Percentiles rank a stretch among this genome's conserved stretches.
These are phyloP conservation scores for Parelbella ahira DNA, from an alignment of 2,888 invertebrate genomes.

Conservation along the genomic window DNA sequence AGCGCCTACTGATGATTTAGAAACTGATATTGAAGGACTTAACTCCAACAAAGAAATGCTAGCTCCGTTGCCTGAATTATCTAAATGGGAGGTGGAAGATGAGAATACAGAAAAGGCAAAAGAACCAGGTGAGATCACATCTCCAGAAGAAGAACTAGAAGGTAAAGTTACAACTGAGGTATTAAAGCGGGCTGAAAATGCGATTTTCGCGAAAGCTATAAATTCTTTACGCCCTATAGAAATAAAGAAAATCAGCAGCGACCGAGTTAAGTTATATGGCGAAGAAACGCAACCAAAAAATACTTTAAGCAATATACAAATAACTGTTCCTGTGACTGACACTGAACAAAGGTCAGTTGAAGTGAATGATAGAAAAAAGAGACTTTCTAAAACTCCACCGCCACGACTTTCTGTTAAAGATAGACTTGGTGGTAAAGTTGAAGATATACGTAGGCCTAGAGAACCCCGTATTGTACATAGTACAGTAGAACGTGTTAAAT, in stretches of 20 bases:
- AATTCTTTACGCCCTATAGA: conserved; percentile 89
- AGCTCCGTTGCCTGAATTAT: conserved; percentile 88
- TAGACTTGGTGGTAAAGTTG: conserved; percentile 88
- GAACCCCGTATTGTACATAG: conserved; percentile 79
- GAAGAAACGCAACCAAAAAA: conserved; percentile 65
- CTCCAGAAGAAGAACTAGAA: conserved; percentile 75
- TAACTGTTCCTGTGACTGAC: conserved; percentile 74
- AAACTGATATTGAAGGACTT: conserved; percentile 68
- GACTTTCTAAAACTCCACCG: conserved; percentile 77
- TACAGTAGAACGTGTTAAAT: conserved; percentile 77
- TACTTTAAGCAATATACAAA: conserved; percentile 73
- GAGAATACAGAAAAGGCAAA: conserved; percentile 62
- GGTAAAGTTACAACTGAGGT: conserved; percentile 92
- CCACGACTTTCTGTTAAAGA: conserved; percentile 88
- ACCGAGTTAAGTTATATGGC: conserved; percentile 84
- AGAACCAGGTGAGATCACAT: conserved; percentile 71
- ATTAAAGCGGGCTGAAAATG: conserved; percentile 94
- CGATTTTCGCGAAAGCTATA: conserved; percentile 93
- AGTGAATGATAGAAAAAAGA: conserved; percentile 64
- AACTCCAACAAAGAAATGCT: conserved; percentile 81
- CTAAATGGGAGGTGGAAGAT: conserved; percentile 93
- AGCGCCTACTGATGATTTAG: conserved; percentile 77
- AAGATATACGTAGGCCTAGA: conserved; percentile 75
- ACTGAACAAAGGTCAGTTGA: conserved; percentile 69
- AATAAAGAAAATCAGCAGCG: conserved; percentile 86